These are phyloP conservation scores for Apocrypta bakeri DNA, from an alignment of 1,140 invertebrate genomes.

Conservation along the genomic window DNA sequence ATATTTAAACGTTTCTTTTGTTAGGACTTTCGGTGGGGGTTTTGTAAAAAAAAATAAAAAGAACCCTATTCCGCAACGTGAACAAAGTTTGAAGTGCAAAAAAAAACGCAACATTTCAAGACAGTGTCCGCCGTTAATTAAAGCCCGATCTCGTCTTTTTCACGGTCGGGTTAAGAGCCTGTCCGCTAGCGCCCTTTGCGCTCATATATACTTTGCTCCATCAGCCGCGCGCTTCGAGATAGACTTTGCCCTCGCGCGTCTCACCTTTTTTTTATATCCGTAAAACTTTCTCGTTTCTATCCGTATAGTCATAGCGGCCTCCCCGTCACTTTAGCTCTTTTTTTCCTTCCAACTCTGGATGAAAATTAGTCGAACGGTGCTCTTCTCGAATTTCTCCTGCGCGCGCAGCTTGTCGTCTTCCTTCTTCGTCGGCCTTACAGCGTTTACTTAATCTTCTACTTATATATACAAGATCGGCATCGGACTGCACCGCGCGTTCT, in stretches of 20 bases:
- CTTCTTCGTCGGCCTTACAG: no score
- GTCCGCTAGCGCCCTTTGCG: neutral
- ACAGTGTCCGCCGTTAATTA: neutral
- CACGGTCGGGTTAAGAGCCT: neutral
- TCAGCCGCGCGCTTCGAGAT: no score
- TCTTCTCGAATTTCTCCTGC: neutral
- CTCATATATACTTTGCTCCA: neutral
- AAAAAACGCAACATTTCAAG: neutral
- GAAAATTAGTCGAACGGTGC: slow-evolving; percentile 3
- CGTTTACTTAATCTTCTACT: neutral
- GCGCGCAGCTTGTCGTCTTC: neutral
- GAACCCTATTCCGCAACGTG: no score
- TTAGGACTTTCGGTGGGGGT: no score
- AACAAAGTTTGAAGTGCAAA: neutral
- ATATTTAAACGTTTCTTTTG: no score
- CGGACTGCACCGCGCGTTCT: neutral
- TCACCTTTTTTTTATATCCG: neutral
- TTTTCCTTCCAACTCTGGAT: neutral
- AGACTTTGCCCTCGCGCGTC: no score
- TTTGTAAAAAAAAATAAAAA: no score
- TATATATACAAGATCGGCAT: neutral
- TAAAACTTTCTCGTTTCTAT: no score
- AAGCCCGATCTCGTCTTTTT: neutral
- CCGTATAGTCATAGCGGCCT: no score
- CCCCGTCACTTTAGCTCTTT: neutral